Evolutionary conservation across 2,888 invertebrate genomes (phyloP).

Genomic region (Cheilosia pagana): DNA sequence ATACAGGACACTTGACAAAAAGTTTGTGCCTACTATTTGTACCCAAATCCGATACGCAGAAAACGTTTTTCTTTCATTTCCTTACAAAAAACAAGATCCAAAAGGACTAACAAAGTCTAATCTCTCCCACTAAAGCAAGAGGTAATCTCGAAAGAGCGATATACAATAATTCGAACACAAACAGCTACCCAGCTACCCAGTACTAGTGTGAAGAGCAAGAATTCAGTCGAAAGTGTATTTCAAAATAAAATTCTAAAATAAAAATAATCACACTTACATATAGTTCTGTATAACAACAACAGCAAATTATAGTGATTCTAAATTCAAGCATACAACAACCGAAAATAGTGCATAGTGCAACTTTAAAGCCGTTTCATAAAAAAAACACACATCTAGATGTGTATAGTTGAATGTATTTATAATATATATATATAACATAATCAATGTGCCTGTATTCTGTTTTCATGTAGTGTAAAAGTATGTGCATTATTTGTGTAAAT

Average conservation of each 20-base stretch:
- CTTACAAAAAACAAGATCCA: not conserved
- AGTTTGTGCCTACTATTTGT: slow-evolving; percentile 8
- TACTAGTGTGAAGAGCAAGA: slow-evolving; percentile 24
- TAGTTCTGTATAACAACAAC: slow-evolving; percentile 43
- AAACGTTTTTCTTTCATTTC: slow-evolving; percentile 20
- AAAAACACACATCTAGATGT: slow-evolving; percentile 46
- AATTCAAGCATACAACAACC: slow-evolving; percentile 41
- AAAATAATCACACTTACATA: slow-evolving; percentile 42
- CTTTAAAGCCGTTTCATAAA: slow-evolving; percentile 63
- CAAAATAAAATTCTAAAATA: slow-evolving; percentile 62
- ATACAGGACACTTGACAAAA: slow-evolving; percentile 21
- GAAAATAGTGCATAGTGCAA: slow-evolving; percentile 59
- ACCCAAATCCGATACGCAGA: slow-evolving; percentile 16
- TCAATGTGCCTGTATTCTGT: slow-evolving; percentile 75
- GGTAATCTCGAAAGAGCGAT: slow-evolving; percentile 2
- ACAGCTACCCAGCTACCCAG: slow-evolving; percentile 17
- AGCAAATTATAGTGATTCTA: slow-evolving; percentile 36
- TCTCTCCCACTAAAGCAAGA: not conserved
- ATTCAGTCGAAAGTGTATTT: slow-evolving; percentile 46
- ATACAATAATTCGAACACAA: slow-evolving; percentile 12
- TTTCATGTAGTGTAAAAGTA: slow-evolving; percentile 71
- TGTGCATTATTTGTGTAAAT: slow-evolving; percentile 71
- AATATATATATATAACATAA: slow-evolving; percentile 67
- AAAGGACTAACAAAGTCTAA: slow-evolving; percentile 4
- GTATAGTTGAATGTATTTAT: slow-evolving; percentile 61